Evolutionary conservation across 30 jellyfish, hydroid and myxozoan species (phyloP), one percentile per base, ranked within the genome.

Genomic region (Nemopilema nomurai): DNA sequence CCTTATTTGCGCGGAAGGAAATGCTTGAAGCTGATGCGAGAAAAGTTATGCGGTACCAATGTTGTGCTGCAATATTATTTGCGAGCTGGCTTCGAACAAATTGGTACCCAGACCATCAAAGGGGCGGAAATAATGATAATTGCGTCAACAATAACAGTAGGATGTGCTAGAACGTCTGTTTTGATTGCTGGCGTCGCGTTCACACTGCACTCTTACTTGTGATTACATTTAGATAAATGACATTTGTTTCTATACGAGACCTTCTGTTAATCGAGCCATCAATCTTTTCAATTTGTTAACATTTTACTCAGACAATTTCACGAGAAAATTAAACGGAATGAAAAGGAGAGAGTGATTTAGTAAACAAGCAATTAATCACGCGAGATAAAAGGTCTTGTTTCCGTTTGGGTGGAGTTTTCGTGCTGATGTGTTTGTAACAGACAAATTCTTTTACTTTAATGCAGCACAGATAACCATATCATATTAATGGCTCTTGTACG

Each of bases 391-490:
- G 63, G 68, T 66, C 87, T 66, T 22, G 72, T 77, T 77, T 77
- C 87, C 87, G 76, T 62, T 18, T 77, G 87, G 87, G 87, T 77
- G 87, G 87, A 77, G 77, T 24, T 53, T 16, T 63, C 13, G 16
- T 53, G 50, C n/a, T 62, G 87, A 77, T 62, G 57, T 41, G 57
- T 41, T 41, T 41, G 57, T 13, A 41, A 41, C 57, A 41, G 57
- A 41, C 57, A 41, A 41, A 41, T 41, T 41, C 57, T 41, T 41
- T 41, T 41, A 41, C 57, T 41, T 41, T 41, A 41, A 3, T 6
- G 57, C 57, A 41, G 57, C 6, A 13, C 13, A 41, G 57, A 41
- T 41, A 3, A 13, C 57, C 57, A 41, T 41, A 41, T 41, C 57
- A 41, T 3, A 41, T 41, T 41, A 41, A 41, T 41, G 57, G 13